Evolutionary conservation across 2,797 vertebrate genomes (phyloP).

Genomic region (Pelobates cultripes): DNA sequence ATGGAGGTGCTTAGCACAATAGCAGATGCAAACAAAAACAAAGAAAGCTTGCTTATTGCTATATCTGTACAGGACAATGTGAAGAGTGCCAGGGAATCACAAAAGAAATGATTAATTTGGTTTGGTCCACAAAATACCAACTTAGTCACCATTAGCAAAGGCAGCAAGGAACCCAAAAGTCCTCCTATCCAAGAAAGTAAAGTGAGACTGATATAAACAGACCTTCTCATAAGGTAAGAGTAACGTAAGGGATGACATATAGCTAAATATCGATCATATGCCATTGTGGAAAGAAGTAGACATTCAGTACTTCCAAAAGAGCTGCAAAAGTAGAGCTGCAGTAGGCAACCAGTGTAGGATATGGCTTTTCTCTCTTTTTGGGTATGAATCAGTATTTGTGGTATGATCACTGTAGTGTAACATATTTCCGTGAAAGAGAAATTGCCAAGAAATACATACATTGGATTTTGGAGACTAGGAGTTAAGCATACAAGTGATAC

Average conservation of each 20-base stretch:
- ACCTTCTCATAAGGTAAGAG: slow-evolving; percentile 31
- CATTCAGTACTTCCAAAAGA: slow-evolving; percentile 41
- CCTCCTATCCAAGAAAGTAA: slow-evolving; percentile 3
- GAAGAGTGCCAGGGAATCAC: slow-evolving; percentile 7
- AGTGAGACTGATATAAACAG: not conserved
- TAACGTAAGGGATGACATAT: slow-evolving; percentile 49
- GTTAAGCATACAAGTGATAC: slow-evolving; percentile 27
- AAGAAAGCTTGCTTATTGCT: not conserved
- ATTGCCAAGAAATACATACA: slow-evolving; percentile 49
- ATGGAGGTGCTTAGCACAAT: slow-evolving; percentile 1
- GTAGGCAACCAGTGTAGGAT: slow-evolving; percentile 43
- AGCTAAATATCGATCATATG: slow-evolving; percentile 51
- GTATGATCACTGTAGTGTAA: slow-evolving; percentile 39
- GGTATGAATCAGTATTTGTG: slow-evolving; percentile 48
- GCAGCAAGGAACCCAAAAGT: not conserved
- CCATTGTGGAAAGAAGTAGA: slow-evolving; percentile 51
- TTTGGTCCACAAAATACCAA: slow-evolving; percentile 12
- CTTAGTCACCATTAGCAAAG: slow-evolving; percentile 7
- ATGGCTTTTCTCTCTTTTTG: slow-evolving; percentile 42
- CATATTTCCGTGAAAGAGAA: slow-evolving; percentile 53
- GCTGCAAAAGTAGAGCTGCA: slow-evolving; percentile 47
- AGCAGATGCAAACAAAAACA: slow-evolving; percentile 11
- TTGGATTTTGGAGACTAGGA: slow-evolving; percentile 28
- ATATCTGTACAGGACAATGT: slow-evolving; percentile 3
- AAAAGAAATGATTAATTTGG: slow-evolving; percentile 17